These are phyloP conservation scores for Eupelmus urozonus DNA, from an alignment of 2,888 invertebrate species.

Conservation along the genomic window DNA sequence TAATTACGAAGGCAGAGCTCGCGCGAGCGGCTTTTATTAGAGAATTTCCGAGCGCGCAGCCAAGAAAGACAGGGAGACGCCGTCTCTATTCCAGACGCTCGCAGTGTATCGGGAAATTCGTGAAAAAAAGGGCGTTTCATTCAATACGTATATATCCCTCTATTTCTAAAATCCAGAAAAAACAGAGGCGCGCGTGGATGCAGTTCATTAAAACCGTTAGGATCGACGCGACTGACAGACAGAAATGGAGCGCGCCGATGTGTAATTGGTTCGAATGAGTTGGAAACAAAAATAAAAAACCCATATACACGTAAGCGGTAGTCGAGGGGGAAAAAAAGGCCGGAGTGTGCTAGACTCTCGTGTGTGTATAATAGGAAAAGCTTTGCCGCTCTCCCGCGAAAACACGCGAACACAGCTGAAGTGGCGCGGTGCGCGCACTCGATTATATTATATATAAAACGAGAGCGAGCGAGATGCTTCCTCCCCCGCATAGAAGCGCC, in stretches of 20 bases:
- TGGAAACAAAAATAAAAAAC: background rate
- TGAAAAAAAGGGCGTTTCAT: slow-evolving; percentile 4
- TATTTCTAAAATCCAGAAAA: too few species aligned
- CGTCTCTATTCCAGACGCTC: too few species aligned
- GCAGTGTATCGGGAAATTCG: background rate
- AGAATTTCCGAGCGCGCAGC: background rate
- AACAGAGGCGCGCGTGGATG: slow-evolving; percentile 3
- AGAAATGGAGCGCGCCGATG: background rate
- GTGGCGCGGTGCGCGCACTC: background rate
- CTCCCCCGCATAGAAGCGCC: background rate
- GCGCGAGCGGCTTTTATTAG: background rate
- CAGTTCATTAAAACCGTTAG: slow-evolving; percentile 35
- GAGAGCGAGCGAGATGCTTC: too few species aligned
- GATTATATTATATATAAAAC: too few species aligned
- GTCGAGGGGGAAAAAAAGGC: background rate
- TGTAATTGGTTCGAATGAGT: slow-evolving; percentile 19
- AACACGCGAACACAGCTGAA: too few species aligned
- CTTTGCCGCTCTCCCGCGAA: background rate
- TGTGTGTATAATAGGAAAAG: background rate
- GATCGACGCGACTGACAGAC: slow-evolving; percentile 6
- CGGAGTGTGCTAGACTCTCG: background rate
- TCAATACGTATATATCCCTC: too few species aligned
- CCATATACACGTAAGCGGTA: too few species aligned
- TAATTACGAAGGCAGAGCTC: background rate
- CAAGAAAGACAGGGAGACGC: background rate